Conservation (phyloP, 1,140 invertebrate genomes). For the Aphelenchoides fujianensis region DNA sequence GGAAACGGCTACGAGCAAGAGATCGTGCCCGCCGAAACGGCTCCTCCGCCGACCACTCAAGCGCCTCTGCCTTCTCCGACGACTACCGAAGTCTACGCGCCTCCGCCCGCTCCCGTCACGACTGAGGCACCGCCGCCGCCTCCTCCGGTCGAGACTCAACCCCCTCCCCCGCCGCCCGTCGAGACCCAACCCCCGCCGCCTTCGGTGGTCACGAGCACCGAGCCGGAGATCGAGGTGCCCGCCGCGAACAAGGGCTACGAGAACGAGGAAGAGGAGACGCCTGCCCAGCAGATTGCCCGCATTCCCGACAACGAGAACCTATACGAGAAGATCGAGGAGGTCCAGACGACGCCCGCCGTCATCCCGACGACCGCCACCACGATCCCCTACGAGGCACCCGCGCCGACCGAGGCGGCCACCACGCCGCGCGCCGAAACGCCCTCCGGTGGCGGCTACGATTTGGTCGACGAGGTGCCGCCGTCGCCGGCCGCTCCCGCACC, state of each 20-base stretch:
- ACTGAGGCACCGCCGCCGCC: too few relatives aligned
- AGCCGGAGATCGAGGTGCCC: neutral
- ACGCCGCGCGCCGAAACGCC: neutral
- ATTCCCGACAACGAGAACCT: slow-evolving; percentile 9
- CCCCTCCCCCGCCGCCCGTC: neutral
- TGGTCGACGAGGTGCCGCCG: neutral
- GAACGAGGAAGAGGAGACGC: neutral
- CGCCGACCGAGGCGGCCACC: neutral
- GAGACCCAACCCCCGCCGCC: neutral
- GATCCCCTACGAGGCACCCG: slow-evolving; percentile 1
- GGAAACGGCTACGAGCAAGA: neutral
- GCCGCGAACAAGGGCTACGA: neutral
- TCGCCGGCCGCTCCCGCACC: neutral
- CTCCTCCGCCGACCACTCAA: too few relatives aligned
- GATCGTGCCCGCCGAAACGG: too few relatives aligned
- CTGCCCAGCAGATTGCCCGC: slow-evolving; percentile 3
- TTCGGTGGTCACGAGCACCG: neutral
- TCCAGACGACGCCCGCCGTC: neutral
- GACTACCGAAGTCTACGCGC: too few relatives aligned
- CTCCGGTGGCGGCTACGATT: neutral
- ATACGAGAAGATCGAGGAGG: slow-evolving; percentile 3
- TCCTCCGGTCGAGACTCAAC: neutral
- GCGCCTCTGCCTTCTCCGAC: too few relatives aligned
- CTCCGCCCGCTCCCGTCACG: too few relatives aligned
- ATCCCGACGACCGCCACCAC: neutral